These are phyloP conservation scores for Euthynnus affinis DNA, from an alignment of 2,797 vertebrate species.

Conservation along the genomic window DNA sequence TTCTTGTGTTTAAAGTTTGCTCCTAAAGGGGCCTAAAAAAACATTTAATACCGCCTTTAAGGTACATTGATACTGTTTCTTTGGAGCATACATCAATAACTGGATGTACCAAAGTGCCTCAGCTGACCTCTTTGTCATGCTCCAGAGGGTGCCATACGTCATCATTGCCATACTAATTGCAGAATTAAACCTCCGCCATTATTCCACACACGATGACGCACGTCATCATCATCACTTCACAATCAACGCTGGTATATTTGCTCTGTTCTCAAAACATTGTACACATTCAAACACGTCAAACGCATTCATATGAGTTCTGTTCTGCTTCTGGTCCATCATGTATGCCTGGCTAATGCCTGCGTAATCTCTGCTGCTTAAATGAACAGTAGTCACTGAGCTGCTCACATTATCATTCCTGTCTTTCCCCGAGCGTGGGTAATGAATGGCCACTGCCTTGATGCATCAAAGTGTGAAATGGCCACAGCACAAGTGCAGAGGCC, in stretches of 20 bases:
- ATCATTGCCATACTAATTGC: background rate
- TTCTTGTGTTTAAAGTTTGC: too few species aligned
- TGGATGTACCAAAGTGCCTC: too few species aligned
- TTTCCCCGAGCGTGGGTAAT: conserved; percentile 33
- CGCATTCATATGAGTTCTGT: background rate
- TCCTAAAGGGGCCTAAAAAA: too few species aligned
- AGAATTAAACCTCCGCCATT: conserved; percentile 1
- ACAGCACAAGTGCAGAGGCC: conserved; percentile 2
- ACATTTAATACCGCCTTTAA: too few species aligned
- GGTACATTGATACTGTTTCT: too few species aligned
- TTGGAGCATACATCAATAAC: too few species aligned
- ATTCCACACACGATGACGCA: background rate
- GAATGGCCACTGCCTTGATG: conserved; percentile 25
- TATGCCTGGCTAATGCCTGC: background rate
- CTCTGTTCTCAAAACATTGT: background rate
- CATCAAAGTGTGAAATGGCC: conserved; percentile 46
- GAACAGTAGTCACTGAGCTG: conserved; percentile 4
- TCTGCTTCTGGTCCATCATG: background rate
- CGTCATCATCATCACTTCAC: too few species aligned
- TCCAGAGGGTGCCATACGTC: background rate
- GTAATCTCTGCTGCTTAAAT: conserved; percentile 4
- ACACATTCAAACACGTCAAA: background rate
- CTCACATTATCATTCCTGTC: conserved; percentile 46
- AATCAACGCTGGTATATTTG: background rate
- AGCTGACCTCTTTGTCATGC: background rate